These are phyloP conservation scores for Gonioctena quinquepunctata DNA, from an alignment of 1,140 invertebrate species.

Conservation along the genomic window DNA sequence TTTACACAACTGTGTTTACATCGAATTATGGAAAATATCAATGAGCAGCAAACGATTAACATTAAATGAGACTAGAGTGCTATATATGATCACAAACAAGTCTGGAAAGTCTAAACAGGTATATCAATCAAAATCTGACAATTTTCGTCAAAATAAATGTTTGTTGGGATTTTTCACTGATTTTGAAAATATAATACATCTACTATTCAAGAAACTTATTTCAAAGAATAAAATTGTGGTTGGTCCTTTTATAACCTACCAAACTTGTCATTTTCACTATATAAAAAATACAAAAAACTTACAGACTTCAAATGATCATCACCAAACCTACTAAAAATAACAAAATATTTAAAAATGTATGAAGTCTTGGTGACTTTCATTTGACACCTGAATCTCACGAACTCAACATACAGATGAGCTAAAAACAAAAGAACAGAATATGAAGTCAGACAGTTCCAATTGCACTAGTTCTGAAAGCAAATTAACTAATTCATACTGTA, in stretches of 20 bases:
- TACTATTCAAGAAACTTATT: background rate
- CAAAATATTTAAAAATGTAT: background rate
- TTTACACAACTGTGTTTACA: slow-evolving; percentile 9
- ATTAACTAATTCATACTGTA: slow-evolving; percentile 33
- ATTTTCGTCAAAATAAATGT: no score
- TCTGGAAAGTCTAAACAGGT: background rate
- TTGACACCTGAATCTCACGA: background rate
- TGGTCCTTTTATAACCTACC: background rate
- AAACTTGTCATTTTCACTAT: background rate
- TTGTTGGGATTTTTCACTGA: no score
- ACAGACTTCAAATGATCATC: background rate
- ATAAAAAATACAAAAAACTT: background rate
- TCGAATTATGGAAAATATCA: slow-evolving; percentile 5
- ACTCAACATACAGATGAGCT: background rate
- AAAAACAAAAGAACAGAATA: slow-evolving; percentile 20
- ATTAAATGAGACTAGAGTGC: slow-evolving; percentile 30
- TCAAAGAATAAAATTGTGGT: background rate
- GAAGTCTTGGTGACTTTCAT: background rate
- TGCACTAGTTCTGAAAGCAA: slow-evolving; percentile 1
- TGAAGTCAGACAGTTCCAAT: slow-evolving; percentile 21
- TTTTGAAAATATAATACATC: no score
- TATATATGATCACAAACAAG: slow-evolving; percentile 27
- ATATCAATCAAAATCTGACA: no score
- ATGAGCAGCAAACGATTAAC: slow-evolving; percentile 14
- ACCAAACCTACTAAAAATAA: background rate